phyloP scores from a whole-genome alignment of 2,888 invertebrate genomes.

The Rhorus exstirpatorius region DNA sequence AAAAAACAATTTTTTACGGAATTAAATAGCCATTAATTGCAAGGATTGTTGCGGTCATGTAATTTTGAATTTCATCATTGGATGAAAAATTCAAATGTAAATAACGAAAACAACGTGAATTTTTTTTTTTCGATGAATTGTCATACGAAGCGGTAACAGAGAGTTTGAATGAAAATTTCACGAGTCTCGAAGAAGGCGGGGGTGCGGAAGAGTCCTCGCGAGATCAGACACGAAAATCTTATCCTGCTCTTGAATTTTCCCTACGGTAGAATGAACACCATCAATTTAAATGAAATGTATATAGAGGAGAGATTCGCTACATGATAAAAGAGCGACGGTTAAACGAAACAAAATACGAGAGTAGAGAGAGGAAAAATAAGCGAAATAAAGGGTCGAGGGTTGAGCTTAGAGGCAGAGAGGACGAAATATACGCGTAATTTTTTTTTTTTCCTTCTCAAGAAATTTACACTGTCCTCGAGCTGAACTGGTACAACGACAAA shows the following conservation, averaged over 20 bases:
- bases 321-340: conserved; percentile 44
- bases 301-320: conserved; percentile 27
- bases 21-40: background rate
- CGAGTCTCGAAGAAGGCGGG: conserved; percentile 18
- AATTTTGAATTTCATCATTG: no score
- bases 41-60: background rate
- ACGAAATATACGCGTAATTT: conserved; percentile 6
- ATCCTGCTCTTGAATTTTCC: conserved; percentile 26
- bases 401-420: background rate
- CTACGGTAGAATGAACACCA: conserved; percentile 13
- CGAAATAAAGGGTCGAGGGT: conserved; percentile 12
- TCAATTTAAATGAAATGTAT: conserved; percentile 35
- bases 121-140: conserved; percentile 1
- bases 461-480: conserved; percentile 34
- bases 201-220: no score
- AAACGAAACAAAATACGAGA: conserved; percentile 49
- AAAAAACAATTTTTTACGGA: no score
- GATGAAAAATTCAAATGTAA: no score
- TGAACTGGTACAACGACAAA: conserved; percentile 63
- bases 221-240: conserved; percentile 46
- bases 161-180: conserved; percentile 12
- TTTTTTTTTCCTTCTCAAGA: conserved; percentile 25
- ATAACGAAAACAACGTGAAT: background rate
- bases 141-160: background rate
- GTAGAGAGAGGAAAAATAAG: conserved; percentile 15